A percentile compares a stretch with the other conserved stretches of the same genome.
phyloP scores from a whole-genome alignment of 1,140 invertebrate species.

The Aphaenogaster floridana region DNA sequence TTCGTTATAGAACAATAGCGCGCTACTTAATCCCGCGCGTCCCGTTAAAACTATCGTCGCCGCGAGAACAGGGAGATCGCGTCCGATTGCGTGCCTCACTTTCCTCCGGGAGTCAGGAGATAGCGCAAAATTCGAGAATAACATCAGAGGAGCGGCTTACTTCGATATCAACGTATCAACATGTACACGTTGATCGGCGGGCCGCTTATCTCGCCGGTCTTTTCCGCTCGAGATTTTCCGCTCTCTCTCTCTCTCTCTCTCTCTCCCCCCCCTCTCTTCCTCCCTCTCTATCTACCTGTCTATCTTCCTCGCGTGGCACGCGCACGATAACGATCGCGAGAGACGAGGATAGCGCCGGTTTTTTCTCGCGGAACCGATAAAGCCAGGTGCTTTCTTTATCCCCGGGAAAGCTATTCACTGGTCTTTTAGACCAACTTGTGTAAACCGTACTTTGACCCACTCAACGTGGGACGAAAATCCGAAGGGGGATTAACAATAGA shows the following conservation, averaged over 20 bases:
- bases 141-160: slow-evolving; percentile 49
- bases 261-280: neutral
- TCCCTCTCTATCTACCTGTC: neutral
- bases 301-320: slow-evolving; percentile 8
- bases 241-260: slow-evolving; percentile 17
- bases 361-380: slow-evolving; percentile 75
- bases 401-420: too few relatives aligned
- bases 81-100: neutral
- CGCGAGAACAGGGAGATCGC: neutral
- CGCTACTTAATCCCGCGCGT: neutral
- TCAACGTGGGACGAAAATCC: too few relatives aligned
- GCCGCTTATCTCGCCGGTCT: slow-evolving; percentile 55
- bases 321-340: slow-evolving; percentile 59
- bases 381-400: too few relatives aligned
- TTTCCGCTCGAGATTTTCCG: slow-evolving; percentile 44
- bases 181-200: slow-evolving; percentile 31
- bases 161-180: slow-evolving; percentile 56
- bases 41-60: neutral
- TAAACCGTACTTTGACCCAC: too few relatives aligned
- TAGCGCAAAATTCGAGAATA: slow-evolving; percentile 12
- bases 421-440: too few relatives aligned
- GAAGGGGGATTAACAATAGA: too few relatives aligned
- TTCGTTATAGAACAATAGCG: neutral
- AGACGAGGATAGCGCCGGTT: slow-evolving; percentile 14
- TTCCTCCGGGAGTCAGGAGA: neutral